Percentiles rank a stretch among this genome's conserved stretches.
phyloP scores from a whole-genome alignment of 2,797 vertebrate genomes.

The Enteromius unitaeniatus region DNA sequence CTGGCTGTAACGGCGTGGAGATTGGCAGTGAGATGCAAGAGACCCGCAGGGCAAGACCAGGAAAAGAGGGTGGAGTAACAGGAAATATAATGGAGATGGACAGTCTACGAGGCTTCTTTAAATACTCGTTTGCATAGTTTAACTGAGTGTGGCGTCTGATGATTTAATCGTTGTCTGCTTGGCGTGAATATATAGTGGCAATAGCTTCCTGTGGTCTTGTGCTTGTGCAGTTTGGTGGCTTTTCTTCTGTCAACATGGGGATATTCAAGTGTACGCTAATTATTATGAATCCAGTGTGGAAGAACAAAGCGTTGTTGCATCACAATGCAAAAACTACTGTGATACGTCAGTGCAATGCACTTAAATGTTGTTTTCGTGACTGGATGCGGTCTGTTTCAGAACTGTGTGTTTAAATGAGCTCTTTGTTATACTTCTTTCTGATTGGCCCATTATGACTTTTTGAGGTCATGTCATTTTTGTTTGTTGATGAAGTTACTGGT shows the following conservation, averaged over 20 bases:
- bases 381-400: not conserved
- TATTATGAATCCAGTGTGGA: not conserved
- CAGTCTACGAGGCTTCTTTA: conserved; percentile 63
- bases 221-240: conserved; percentile 17
- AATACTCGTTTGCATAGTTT: conserved; percentile 67
- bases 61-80: conserved; percentile 44
- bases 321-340: not conserved
- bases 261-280: not conserved
- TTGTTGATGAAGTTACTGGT: not conserved
- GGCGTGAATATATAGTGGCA: conserved; percentile 20
- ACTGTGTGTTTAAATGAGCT: not conserved
- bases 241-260: not conserved
- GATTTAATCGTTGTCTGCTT: conserved; percentile 61
- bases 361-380: not conserved
- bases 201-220: conserved; percentile 22
- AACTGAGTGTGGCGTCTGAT: conserved; percentile 66
- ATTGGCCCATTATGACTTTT: not conserved
- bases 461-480: not conserved
- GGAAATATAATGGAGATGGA: conserved; percentile 67
- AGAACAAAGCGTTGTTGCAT: conserved; percentile 7
- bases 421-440: not conserved
- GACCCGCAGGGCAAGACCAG: conserved; percentile 23
- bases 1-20: conserved; percentile 58
- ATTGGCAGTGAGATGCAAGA: conserved; percentile 61
- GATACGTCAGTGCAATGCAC: not conserved